Base-by-base conservation (phyloP, 2,888 invertebrate species). In the Cerastoderma edule region DNA sequence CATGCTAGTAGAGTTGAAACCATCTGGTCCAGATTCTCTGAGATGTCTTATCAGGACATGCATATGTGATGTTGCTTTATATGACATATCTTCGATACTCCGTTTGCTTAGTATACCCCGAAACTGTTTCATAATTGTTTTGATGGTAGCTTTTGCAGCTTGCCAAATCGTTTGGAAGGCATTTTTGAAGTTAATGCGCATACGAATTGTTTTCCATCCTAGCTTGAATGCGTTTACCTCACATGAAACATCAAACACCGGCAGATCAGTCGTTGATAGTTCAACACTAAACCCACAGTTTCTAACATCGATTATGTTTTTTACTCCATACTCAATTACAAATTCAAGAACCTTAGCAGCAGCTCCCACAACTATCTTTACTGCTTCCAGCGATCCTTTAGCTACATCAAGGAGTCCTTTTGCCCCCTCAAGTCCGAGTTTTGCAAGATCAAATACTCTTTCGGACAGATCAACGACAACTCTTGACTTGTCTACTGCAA, bases 271-370 rank as follows among this genome's bases (percentile, higher is more conserved):
- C 16, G 73, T 75, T n/a, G 74, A 70, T 19, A 82, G 33, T 67
- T 78, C 64, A 27, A 82, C 27, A 35, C 74, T 66, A 65, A 78
- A 82, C 0, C 78, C 76, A 70, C 82, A 82, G 28, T 82, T 78
- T 54, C 53, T 60, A 2, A 82, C 78, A 46, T 81, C 81, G 2
- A 81, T 33, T 1, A 78, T 39, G 27, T 33, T 50, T 46, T 81
- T 32, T 8, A 81, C 16, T 10, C 75, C 78, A 46, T 70, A 72
- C 46, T 71, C 32, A 0, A 76, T 75, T 32, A 81, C 73, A 22
- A 71, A 66, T 46, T 78, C 72, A n/a, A 73, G 54, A 32, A 78
- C 68, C 33, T 64, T 67, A 13, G 57, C 69, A 16, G 48, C 66
- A 13, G 60, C 75, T 6, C 69, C 72, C 8, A 75, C 33, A 13